Base-by-base conservation (phyloP, 2,113 vertebrate species). In the Mastomys coucha region DNA sequence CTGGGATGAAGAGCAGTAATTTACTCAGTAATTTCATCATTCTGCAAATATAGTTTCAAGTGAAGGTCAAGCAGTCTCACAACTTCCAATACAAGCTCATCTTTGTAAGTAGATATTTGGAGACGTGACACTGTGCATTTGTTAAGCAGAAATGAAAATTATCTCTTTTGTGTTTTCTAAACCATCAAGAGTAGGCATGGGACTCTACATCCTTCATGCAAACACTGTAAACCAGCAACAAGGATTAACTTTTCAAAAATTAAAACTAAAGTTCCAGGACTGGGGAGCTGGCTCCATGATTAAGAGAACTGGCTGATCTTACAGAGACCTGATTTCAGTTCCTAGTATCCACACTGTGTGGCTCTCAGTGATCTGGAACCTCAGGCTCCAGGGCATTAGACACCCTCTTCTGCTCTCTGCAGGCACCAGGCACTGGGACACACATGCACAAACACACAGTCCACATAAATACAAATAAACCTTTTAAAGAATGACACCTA, bases 31-130 rank as follows among this genome's bases (percentile, higher is more conserved):
- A 60, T 90, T 58, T 92, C 56, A 45, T 85, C 67, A 45, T n/a
- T 93, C 60, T 77, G 39, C 58, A 84, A 75, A 88, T 84, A 90
- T 78, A 90, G 56, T 75, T 6, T 65, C 11, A n/a, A 96, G 51
- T 1, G 49, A 93, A 95, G 63, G 31, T 92, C 39, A 88, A 70
- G 45, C 69, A 19, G 11, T 13, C 67, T 58, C 82, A 75, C 36
- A 84, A 63, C 81, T 75, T 11, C 28, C 31, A 14, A 26, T 10
- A 75, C 76, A 78, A 42, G 56, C 20, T 56, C 81, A 24, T 2
- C 24, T 36, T 76, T 72, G 16, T 3, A 60, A 9, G 36, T 28
- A 87, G 92, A 56, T 85, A 75, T n/a, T 88, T 63, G 39, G 39
- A 73, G 95, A 93, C 42, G 49, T 16, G 28, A 39, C 49, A 13